Percentiles rank a stretch among this genome's conserved stretches.
These are phyloP conservation scores for Eurytoma californica DNA, from an alignment of 2,888 invertebrate genomes.

Conservation along the genomic window DNA sequence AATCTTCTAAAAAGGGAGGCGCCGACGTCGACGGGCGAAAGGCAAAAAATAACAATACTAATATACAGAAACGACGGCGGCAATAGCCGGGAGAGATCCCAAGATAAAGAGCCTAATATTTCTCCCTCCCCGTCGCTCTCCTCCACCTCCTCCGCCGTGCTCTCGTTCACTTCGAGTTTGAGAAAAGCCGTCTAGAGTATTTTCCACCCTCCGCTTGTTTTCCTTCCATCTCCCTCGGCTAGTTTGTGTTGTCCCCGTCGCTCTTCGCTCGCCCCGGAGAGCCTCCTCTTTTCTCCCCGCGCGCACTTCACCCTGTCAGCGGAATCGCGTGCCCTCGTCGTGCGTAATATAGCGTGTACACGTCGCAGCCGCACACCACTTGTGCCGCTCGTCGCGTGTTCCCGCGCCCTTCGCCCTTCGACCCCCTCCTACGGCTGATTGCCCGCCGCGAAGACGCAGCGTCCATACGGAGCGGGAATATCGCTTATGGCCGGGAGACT, in stretches of 20 bases:
- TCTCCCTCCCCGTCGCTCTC: conserved; percentile 31
- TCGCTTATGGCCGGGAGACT: not conserved
- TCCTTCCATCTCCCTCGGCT: conserved; percentile 47
- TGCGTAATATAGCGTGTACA: not conserved
- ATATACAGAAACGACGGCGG: conserved; percentile 38
- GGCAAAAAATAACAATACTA: conserved; percentile 52
- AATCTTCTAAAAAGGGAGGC: conserved; percentile 29
- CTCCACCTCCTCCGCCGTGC: conserved; percentile 1
- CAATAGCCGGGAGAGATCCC: conserved; percentile 43
- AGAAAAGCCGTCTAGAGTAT: conserved; percentile 23
- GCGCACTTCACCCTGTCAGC: too few relatives aligned
- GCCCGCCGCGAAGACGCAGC: not conserved
- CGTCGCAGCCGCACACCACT: not conserved
- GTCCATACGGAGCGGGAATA: not conserved
- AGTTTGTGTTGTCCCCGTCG: conserved; percentile 27
- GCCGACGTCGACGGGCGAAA: conserved; percentile 18
- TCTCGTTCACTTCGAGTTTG: not conserved
- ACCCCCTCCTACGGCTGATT: not conserved
- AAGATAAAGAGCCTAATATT: conserved; percentile 46
- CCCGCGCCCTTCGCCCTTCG: not conserved
- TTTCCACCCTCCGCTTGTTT: conserved; percentile 49
- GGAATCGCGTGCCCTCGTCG: conserved; percentile 1
- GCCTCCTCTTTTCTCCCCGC: not conserved
- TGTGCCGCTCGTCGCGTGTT: not conserved
- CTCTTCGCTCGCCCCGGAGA: not conserved